Conservation (phyloP, 2,113 vertebrate species). For the Rhinoptilus africanus region DNA sequence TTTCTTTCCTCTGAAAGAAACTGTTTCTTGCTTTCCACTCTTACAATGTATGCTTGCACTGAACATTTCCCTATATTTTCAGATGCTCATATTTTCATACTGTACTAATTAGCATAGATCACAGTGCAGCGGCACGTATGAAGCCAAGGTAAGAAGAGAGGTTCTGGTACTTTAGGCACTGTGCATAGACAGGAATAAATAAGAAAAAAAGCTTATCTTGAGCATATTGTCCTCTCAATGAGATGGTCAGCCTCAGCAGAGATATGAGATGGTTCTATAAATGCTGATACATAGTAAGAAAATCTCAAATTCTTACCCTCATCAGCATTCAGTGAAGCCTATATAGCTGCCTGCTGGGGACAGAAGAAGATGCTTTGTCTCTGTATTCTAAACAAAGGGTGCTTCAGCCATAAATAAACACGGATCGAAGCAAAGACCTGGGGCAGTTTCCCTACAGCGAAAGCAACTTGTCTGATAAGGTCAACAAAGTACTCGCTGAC, state of each 20-base stretch:
- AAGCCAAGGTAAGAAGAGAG: not conserved
- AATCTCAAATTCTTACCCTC: not conserved
- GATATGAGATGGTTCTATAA: not conserved
- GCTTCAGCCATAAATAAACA: not conserved
- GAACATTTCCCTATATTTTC: not conserved
- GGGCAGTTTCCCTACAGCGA: not conserved
- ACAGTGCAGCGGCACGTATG: not conserved
- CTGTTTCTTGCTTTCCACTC: not conserved
- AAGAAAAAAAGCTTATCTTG: too few species aligned
- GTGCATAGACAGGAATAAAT: fast-evolving
- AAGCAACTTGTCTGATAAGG: not conserved
- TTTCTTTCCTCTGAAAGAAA: not conserved
- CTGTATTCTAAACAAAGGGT: not conserved
- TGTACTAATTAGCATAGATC: not conserved
- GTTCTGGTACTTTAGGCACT: not conserved
- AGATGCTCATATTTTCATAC: not conserved
- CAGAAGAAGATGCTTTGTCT: not conserved
- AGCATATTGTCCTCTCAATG: not conserved
- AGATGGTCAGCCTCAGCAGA: not conserved
- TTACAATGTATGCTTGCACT: not conserved
- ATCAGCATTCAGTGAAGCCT: not conserved
- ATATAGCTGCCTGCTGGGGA: not conserved
- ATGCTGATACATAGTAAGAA: not conserved
- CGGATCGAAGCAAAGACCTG: not conserved
- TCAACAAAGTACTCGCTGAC: not conserved